Percentiles rank a stretch among this genome's conserved stretches.
These are phyloP conservation scores for Crambe crambe DNA, from an alignment of 37 sponge, comb jelly and placozoan genomes.

Conservation along the genomic window DNA sequence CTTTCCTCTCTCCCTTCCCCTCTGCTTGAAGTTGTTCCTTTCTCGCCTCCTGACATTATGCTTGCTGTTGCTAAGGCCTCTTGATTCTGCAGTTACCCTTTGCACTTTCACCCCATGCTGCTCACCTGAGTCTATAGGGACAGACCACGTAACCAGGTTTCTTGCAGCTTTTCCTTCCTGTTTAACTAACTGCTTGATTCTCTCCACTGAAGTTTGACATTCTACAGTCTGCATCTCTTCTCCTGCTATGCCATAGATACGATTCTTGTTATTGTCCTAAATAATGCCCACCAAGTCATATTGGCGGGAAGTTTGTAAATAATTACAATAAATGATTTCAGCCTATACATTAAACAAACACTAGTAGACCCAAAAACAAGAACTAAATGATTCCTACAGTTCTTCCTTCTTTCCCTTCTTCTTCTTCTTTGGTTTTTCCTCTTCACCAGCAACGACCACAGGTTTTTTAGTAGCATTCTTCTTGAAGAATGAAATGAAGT, in stretches of 20 bases:
- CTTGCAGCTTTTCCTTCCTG: slow-evolving; percentile 57
- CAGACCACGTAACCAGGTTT: slow-evolving; percentile 61
- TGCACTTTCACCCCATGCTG: background rate
- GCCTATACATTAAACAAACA: background rate
- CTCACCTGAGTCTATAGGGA: slow-evolving; percentile 2
- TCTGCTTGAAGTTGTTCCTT: background rate
- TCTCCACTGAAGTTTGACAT: slow-evolving; percentile 18
- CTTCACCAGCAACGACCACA: slow-evolving; percentile 45
- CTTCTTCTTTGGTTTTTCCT: slow-evolving; percentile 60
- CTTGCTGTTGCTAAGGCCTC: background rate
- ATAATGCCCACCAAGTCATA: background rate
- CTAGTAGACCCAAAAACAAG: background rate
- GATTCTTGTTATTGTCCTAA: background rate
- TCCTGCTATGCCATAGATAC: background rate
- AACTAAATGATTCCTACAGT: background rate
- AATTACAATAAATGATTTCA: background rate
- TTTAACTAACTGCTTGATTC: slow-evolving; percentile 27
- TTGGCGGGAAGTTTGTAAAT: background rate
- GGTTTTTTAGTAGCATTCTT: slow-evolving; percentile 71
- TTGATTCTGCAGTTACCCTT: background rate
- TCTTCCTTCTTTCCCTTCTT: slow-evolving; percentile 35
- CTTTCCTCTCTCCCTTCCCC: background rate
- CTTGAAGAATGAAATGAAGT: slow-evolving; percentile 84
- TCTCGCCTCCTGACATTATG: background rate
- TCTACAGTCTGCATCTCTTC: background rate